A percentile compares a stretch with the other conserved stretches of the same genome.
These are phyloP conservation scores for Keiferia lycopersicella DNA, from an alignment of 2,888 invertebrate species.

Conservation along the genomic window DNA sequence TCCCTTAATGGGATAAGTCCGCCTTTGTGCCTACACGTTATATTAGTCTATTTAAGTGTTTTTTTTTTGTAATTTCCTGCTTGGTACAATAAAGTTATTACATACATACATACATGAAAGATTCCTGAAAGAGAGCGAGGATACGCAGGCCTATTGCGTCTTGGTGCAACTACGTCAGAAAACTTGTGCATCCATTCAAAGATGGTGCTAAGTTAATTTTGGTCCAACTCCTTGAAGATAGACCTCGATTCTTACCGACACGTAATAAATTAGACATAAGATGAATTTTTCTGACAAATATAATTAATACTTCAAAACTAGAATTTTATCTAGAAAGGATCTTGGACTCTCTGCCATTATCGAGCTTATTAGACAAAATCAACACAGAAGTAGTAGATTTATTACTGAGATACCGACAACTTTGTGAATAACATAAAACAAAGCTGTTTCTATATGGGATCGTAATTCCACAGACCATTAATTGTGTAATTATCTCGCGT, in stretches of 20 bases:
- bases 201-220: background rate
- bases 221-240: background rate
- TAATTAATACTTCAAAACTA: no score
- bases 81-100: no score
- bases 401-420: background rate
- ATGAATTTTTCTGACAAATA: no score
- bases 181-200: background rate
- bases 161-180: background rate
- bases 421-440: background rate
- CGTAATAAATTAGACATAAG: no score
- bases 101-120: background rate
- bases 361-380: background rate
- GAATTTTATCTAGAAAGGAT: no score
- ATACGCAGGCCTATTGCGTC: background rate
- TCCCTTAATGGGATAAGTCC: no score
- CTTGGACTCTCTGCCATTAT: no score
- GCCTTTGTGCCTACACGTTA: no score
- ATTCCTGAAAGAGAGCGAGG: background rate
- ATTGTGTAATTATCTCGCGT: conserved; percentile 65
- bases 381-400: background rate
- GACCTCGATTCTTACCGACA: no score
- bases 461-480: conserved; percentile 46
- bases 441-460: conserved; percentile 30
- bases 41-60: no score
- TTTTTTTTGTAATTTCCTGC: no score